phyloP scores from a whole-genome alignment of 2,888 invertebrate species.

The Pilophorus perplexus region DNA sequence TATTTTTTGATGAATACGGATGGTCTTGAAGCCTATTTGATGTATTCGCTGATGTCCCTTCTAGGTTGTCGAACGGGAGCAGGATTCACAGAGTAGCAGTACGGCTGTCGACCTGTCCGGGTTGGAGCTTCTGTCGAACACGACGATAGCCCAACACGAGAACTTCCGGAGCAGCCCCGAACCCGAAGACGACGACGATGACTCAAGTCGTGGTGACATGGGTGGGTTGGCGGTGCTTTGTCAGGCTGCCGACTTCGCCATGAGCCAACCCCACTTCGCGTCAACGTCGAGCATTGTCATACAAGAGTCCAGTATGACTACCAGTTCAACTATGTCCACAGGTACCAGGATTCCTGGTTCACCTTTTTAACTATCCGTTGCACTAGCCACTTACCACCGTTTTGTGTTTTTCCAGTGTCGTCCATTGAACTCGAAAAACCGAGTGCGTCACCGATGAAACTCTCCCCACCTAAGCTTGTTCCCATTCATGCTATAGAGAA shows the following conservation, averaged over 20 bases:
- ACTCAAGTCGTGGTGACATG: slow-evolving; percentile 16
- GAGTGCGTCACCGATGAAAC: neutral
- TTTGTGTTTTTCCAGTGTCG: slow-evolving; percentile 16
- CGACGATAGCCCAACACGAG: slow-evolving; percentile 75
- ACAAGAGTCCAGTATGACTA: neutral
- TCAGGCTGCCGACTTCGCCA: slow-evolving; percentile 72
- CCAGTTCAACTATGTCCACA: slow-evolving; percentile 3
- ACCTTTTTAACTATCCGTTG: neutral
- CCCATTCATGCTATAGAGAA: slow-evolving; percentile 30
- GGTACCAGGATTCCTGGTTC: neutral
- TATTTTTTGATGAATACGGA: no score
- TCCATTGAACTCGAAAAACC: neutral
- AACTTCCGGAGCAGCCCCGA: slow-evolving; percentile 47
- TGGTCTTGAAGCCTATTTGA: no score
- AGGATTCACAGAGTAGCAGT: slow-evolving; percentile 22
- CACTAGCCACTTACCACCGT: neutral
- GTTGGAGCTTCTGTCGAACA: slow-evolving; percentile 73
- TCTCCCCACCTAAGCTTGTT: slow-evolving; percentile 25
- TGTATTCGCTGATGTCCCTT: no score
- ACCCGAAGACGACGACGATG: slow-evolving; percentile 3
- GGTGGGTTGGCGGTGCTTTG: slow-evolving; percentile 68
- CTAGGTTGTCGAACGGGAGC: slow-evolving; percentile 23
- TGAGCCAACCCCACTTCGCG: slow-evolving; percentile 25
- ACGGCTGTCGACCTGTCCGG: slow-evolving; percentile 72
- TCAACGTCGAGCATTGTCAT: slow-evolving; percentile 10